These are phyloP conservation scores for Anguilla japonica DNA, from an alignment of 2,113 vertebrate species.

Conservation along the genomic window DNA sequence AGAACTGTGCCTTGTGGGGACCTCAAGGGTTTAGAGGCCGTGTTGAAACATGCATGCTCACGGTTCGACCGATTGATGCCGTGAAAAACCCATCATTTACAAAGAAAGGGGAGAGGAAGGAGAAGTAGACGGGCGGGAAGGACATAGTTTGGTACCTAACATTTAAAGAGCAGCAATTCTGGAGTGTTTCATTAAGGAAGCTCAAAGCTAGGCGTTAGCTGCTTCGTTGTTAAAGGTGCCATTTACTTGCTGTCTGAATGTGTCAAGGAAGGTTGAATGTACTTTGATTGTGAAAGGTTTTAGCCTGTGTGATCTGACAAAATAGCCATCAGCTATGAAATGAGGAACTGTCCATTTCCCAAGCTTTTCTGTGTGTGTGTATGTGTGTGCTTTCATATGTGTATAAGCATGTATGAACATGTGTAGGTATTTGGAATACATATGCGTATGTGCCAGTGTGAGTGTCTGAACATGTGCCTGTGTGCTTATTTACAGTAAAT, in stretches of 20 bases:
- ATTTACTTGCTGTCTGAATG: background rate
- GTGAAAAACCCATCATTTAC: background rate
- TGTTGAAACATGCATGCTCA: background rate
- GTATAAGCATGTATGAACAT: background rate
- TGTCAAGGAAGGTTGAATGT: background rate
- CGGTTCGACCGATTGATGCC: background rate
- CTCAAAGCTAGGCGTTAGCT: background rate
- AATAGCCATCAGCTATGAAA: too few relatives aligned
- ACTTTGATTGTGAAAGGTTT: background rate
- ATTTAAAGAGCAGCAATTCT: background rate
- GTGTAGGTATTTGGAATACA: background rate
- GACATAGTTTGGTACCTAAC: background rate
- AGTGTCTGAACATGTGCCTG: too few relatives aligned
- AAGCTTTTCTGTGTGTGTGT: background rate
- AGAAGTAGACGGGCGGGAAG: background rate
- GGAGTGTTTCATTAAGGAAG: background rate
- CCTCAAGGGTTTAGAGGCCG: background rate
- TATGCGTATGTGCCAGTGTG: background rate
- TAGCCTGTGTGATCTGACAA: too few relatives aligned
- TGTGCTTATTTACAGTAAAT: background rate
- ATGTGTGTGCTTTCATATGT: background rate
- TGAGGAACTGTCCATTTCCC: background rate
- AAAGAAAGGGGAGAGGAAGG: background rate
- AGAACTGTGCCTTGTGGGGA: background rate
- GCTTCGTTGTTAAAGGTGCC: background rate